Conservation (phyloP, 1,140 invertebrate species). For the Magallana gigas region DNA sequence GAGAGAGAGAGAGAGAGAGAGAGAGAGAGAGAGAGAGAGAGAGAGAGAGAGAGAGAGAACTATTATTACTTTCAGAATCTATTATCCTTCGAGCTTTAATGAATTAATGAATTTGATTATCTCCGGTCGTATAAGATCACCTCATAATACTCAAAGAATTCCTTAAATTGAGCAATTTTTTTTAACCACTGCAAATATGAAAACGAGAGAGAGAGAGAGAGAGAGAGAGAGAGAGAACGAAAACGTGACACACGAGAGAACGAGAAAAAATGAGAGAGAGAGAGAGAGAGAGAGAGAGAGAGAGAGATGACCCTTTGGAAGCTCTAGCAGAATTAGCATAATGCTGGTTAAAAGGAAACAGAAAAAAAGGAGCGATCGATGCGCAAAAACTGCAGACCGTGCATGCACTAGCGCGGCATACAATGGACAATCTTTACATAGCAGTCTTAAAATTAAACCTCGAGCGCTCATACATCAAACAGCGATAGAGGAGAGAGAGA, state of each 20-base stretch:
- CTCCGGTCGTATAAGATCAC: too few species aligned
- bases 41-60: too few species aligned
- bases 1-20: too few species aligned
- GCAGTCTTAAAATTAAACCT: background rate
- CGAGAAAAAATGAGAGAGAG: background rate
- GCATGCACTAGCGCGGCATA: background rate
- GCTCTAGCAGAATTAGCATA: background rate
- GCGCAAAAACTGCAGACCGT: slow-evolving; percentile 31
- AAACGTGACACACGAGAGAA: background rate
- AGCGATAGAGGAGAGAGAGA: background rate
- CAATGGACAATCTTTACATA: background rate
- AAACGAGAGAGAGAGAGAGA: too few species aligned
- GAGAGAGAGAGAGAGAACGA: too few species aligned
- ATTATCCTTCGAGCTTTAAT: too few species aligned
- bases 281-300: slow-evolving; percentile 11
- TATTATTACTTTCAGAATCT: too few species aligned
- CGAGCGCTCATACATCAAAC: background rate
- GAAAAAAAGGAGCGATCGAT: slow-evolving; percentile 11
- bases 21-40: too few species aligned
- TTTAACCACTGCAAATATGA: too few species aligned
- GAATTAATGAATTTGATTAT: too few species aligned
- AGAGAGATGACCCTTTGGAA: background rate
- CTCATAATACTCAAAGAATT: too few species aligned
- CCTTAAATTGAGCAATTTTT: too few species aligned
- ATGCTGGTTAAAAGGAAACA: background rate